These are phyloP conservation scores for Gila robusta DNA, from an alignment of 2,797 vertebrate species.

Conservation along the genomic window DNA sequence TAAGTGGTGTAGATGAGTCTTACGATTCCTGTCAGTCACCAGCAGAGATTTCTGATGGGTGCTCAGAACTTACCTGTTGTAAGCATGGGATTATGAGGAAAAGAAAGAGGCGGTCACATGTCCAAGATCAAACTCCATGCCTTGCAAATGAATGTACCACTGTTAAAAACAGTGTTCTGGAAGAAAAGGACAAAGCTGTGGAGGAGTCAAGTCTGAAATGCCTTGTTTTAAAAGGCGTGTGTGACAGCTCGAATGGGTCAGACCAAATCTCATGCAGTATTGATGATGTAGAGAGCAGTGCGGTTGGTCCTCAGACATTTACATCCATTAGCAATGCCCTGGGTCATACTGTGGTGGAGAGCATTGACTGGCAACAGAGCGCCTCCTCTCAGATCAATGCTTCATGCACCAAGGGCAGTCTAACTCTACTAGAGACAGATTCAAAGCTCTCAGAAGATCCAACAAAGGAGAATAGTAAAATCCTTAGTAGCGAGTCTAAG, in stretches of 20 bases:
- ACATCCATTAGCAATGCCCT: conserved; percentile 51
- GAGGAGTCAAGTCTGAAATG: conserved; percentile 38
- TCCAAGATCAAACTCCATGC: neutral
- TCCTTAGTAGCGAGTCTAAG: conserved; percentile 39
- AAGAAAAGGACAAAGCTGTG: neutral
- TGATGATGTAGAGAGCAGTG: conserved; percentile 52
- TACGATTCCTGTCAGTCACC: conserved; percentile 45
- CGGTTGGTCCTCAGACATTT: conserved; percentile 50
- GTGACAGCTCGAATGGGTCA: conserved; percentile 45
- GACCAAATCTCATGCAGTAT: conserved; percentile 51
- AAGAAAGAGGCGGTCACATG: conserved; percentile 67
- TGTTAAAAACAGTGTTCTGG: neutral
- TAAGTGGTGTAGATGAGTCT: conserved; percentile 69
- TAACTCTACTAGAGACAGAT: conserved; percentile 27
- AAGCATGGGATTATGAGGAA: conserved; percentile 73
- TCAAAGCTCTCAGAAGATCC: conserved; percentile 31
- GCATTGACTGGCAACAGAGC: conserved; percentile 28
- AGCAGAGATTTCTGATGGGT: conserved; percentile 68
- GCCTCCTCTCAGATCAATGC: conserved; percentile 48
- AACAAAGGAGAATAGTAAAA: conserved; percentile 41
- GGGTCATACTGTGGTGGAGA: conserved; percentile 49
- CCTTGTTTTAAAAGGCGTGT: conserved; percentile 41
- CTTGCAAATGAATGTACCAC: neutral
- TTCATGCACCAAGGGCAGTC: conserved; percentile 36
- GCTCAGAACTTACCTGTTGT: conserved; percentile 59